Base-by-base conservation (phyloP, 2,113 vertebrate species). In the Hemiprocne comata region DNA sequence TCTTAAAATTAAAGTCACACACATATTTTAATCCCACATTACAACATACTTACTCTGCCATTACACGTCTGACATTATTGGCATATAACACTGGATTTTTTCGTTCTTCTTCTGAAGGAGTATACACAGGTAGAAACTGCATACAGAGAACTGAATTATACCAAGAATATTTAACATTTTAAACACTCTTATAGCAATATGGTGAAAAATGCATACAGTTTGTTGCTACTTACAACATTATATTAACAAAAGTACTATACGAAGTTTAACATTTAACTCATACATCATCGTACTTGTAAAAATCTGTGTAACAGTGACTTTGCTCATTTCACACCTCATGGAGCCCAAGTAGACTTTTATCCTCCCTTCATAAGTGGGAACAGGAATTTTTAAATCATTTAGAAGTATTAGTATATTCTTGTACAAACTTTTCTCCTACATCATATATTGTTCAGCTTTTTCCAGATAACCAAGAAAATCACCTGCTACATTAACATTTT, bases 61-160 rank as follows among this genome's bases (percentile, higher is more conserved):
- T 99, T 96, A 99, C 65, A 36, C 92, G 96, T 66, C 99, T 98
- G 97, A 99, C 99, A 19, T 99, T 99, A 94, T 97, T 98, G 76
- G 99, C 99, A 50, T 99, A 99, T 53, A 99, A 98, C 21, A 98
- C 97, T 2, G 99, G 99, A 94, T 99, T 98, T 88, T 95, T 98
- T 97, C 98, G 98, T 98, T 99, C 99, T 91, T 99, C 99, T 93
- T 99, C 99, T 46, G 99, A 99, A 13, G 99, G 99, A 15, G 95
- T 97, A 97, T 99, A 99, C 80, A 99, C 98, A 0, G 99, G 99
- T 20, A 99, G 98, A 88, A 99, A 99, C 99, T 99, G 97, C 38
- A 91, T 29, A 92, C 6, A 97, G 80, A 93, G 79, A 97, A 96
- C 74, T 89, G 72, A 97, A 95, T 95, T 87, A 94, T 44, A 93